These are phyloP conservation scores for Gadus macrocephalus DNA, from an alignment of 2,113 vertebrate genomes.

Conservation along the genomic window DNA sequence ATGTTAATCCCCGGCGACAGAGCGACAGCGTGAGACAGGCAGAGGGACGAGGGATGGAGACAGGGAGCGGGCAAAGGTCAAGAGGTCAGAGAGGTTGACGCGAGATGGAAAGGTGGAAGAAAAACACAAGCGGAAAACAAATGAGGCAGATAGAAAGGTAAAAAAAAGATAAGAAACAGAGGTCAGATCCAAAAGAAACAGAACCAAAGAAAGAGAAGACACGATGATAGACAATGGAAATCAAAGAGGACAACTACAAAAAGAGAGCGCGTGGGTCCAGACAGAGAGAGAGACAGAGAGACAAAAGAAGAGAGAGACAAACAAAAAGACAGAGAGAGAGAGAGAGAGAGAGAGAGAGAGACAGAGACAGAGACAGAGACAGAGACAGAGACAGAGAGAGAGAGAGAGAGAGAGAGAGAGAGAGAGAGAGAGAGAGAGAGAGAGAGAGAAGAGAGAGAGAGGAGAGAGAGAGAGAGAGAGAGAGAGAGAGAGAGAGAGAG, in stretches of 20 bases:
- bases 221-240: background rate
- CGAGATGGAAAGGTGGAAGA: too few relatives aligned
- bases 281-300: constrained; percentile 23
- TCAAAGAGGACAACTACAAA: constrained; percentile 3
- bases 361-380: too few relatives aligned
- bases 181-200: constrained; percentile 30
- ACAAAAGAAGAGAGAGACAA: constrained; percentile 21
- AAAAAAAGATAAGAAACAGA: background rate
- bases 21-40: constrained; percentile 34
- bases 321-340: constrained; percentile 37
- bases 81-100: too few relatives aligned
- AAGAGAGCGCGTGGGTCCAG: constrained; percentile 27
- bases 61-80: constrained; percentile 31
- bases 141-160: too few relatives aligned
- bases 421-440: constrained; percentile 62
- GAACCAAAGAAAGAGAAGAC: constrained; percentile 5
- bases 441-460: constrained; percentile 25
- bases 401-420: constrained; percentile 62
- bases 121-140: too few relatives aligned
- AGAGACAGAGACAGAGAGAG: too few relatives aligned
- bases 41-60: constrained; percentile 29
- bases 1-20: constrained; percentile 49
- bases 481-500: constrained; percentile 54
- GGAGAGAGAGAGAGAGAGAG: constrained; percentile 61
- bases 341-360: constrained; percentile 25